Conservation (phyloP, 2,113 vertebrate genomes). For the Candoia aspera region DNA sequence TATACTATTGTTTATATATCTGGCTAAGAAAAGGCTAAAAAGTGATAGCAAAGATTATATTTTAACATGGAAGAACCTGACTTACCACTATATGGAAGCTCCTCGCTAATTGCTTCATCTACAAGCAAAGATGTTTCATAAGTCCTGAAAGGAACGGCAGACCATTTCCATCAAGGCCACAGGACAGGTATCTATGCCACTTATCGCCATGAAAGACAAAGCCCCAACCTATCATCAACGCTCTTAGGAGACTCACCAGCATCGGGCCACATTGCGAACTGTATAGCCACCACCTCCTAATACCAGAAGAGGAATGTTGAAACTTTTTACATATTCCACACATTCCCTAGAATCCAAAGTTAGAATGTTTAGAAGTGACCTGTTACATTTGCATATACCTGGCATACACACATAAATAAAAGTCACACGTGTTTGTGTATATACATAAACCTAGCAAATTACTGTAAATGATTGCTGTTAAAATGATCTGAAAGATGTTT, state of each 20-base stretch:
- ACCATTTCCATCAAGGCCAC: not conserved
- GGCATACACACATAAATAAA: not conserved
- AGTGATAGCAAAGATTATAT: not conserved
- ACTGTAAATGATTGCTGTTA: not conserved
- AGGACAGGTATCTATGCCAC: rapidly evolving
- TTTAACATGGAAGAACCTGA: rapidly evolving
- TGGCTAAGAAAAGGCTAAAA: not conserved
- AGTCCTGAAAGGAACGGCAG: conserved; percentile 78
- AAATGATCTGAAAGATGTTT: not conserved
- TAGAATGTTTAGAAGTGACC: not conserved
- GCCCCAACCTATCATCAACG: not conserved
- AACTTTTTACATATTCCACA: conserved; percentile 97
- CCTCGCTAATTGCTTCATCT: conserved; percentile 95
- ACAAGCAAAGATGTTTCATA: conserved; percentile 93
- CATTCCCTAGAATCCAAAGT: conserved; percentile 83
- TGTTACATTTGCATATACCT: not conserved
- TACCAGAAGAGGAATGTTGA: conserved; percentile 94
- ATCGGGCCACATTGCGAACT: conserved; percentile 94
- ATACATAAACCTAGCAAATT: not conserved
- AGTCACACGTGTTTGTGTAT: not conserved
- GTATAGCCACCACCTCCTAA: conserved; percentile 98
- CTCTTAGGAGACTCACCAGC: conserved; percentile 81
- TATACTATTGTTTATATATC: not conserved
- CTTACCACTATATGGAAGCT: conserved; percentile 96
- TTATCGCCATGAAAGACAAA: not conserved